Conservation (phyloP, 2,113 vertebrate genomes). For the Hemichromis elongatus region DNA sequence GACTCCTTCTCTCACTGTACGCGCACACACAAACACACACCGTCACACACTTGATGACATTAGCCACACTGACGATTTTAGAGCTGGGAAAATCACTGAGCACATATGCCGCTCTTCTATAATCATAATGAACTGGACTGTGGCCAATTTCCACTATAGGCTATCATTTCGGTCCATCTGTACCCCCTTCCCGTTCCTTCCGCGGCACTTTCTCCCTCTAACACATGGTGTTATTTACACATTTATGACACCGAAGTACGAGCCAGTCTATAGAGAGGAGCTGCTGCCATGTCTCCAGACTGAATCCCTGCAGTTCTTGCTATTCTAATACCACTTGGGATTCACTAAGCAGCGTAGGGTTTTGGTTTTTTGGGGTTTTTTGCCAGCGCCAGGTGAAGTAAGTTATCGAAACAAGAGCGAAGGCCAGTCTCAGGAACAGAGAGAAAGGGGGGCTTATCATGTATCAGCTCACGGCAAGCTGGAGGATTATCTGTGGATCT, state of each 20-base stretch:
- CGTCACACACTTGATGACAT: constrained; percentile 16
- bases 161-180: constrained; percentile 67
- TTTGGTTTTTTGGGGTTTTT: background rate
- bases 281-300: constrained; percentile 30
- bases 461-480: constrained; percentile 51
- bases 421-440: constrained; percentile 35
- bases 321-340: constrained; percentile 12
- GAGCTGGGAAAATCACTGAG: constrained; percentile 37
- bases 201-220: constrained; percentile 27
- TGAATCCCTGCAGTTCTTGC: constrained; percentile 1
- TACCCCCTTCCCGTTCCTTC: constrained; percentile 7
- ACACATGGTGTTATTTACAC: constrained; percentile 73
- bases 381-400: background rate
- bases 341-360: background rate
- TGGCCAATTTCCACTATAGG: constrained; percentile 64
- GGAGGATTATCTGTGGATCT: constrained; percentile 66
- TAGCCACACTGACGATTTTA: constrained; percentile 37
- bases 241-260: constrained; percentile 63
- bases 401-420: constrained; percentile 44
- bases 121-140: constrained; percentile 58
- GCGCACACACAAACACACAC: constrained; percentile 15
- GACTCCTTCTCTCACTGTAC: background rate
- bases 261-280: constrained; percentile 46
- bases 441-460: constrained; percentile 38
- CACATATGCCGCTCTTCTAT: constrained; percentile 61